Conservation (phyloP, 2,888 invertebrate genomes). For the Lasioglossum marginatum region DNA sequence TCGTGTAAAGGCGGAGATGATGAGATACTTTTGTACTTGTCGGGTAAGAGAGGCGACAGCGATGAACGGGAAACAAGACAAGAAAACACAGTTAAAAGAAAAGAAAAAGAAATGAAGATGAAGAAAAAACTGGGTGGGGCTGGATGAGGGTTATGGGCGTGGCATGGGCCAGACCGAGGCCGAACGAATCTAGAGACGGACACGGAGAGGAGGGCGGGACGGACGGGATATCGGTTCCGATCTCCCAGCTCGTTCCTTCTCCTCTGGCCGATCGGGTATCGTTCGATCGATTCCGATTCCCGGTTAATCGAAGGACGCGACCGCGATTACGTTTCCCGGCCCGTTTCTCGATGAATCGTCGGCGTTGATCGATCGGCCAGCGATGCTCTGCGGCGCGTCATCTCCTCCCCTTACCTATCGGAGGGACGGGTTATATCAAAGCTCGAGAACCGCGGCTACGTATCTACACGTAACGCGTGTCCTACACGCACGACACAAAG, state of each 20-base stretch:
- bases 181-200: not conserved
- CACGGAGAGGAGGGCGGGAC: not conserved
- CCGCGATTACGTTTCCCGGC: constrained; percentile 4
- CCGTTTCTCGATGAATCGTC: not conserved
- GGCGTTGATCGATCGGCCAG: constrained; percentile 23
- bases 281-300: not conserved
- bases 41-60: constrained; percentile 30
- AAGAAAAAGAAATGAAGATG: not conserved
- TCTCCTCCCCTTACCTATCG: constrained; percentile 39
- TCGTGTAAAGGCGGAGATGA: constrained; percentile 31
- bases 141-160: not conserved
- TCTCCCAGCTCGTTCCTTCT: constrained; percentile 29
- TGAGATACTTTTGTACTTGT: constrained; percentile 56
- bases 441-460: constrained; percentile 50
- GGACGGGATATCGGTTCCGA: constrained; percentile 1
- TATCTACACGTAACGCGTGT: constrained; percentile 32
- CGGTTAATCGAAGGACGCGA: not conserved
- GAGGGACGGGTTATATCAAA: constrained; percentile 11
- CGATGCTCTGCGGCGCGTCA: constrained; percentile 17
- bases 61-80: constrained; percentile 12
- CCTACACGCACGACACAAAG: constrained; percentile 28
- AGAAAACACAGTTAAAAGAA: not conserved
- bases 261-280: constrained; percentile 34
- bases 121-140: not conserved
- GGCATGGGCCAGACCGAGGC: not conserved